A percentile compares a stretch with the other conserved stretches of the same genome.
These are phyloP conservation scores for Cryptus armator DNA, from an alignment of 2,888 invertebrate genomes.

Conservation along the genomic window DNA sequence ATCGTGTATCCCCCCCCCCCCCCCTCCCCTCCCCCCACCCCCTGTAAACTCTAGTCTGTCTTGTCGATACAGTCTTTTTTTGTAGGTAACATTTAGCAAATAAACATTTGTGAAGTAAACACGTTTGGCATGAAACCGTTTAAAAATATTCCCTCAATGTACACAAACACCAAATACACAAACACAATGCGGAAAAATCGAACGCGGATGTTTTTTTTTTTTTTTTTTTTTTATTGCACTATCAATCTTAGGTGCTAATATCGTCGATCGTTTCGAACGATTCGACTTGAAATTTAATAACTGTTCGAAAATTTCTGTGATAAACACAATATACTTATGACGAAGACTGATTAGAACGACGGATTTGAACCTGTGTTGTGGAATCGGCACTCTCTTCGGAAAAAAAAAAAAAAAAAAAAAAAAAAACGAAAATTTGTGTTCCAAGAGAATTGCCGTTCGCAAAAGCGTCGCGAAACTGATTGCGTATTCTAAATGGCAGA, in stretches of 20 bases:
- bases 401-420: slow-evolving; percentile 13
- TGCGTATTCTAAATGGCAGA: not conserved
- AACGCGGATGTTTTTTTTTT: slow-evolving; percentile 29
- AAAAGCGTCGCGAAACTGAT: not conserved
- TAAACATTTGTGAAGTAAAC: slow-evolving; percentile 63
- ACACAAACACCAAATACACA: slow-evolving; percentile 1
- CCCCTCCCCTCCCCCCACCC: not conserved
- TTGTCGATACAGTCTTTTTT: slow-evolving; percentile 71
- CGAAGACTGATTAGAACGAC: slow-evolving; percentile 67
- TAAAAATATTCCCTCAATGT: slow-evolving; percentile 39
- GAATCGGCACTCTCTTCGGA: not conserved
- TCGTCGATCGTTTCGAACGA: slow-evolving; percentile 35
- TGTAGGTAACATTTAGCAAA: slow-evolving; percentile 65
- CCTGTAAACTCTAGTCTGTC: slow-evolving; percentile 73
- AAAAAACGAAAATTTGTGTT: slow-evolving; percentile 25
- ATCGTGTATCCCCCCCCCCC: slow-evolving; percentile 58
- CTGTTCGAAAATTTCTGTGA: slow-evolving; percentile 66
- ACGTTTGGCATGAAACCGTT: slow-evolving; percentile 24
- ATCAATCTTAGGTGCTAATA: slow-evolving; percentile 18
- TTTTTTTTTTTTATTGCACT: slow-evolving; percentile 11
- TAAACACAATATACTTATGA: slow-evolving; percentile 56
- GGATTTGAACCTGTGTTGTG: slow-evolving; percentile 33
- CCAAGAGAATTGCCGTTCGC: slow-evolving; percentile 40
- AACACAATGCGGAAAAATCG: slow-evolving; percentile 26
- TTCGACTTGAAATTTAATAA: slow-evolving; percentile 43